phyloP scores from a whole-genome alignment of 2,888 invertebrate species.

The Drosophila stalkeri region DNA sequence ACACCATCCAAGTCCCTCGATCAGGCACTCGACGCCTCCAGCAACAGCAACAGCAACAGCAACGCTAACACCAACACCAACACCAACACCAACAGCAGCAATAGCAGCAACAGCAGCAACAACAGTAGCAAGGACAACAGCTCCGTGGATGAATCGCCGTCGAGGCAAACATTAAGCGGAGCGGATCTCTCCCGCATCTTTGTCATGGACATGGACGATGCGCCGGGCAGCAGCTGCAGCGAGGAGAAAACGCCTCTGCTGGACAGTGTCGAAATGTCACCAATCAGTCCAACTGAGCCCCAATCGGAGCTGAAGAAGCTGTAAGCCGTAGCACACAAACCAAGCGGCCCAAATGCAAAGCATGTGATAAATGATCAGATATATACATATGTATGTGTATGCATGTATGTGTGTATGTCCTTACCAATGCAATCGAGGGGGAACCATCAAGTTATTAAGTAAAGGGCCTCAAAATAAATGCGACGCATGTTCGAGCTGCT shows the following conservation, averaged over 20 bases:
- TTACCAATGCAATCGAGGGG: constrained; percentile 32
- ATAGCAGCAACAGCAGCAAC: constrained; percentile 55
- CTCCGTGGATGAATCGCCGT: constrained; percentile 83
- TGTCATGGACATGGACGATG: constrained; percentile 81
- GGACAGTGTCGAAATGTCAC: constrained; percentile 85
- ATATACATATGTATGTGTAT: background rate
- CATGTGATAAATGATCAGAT: constrained; percentile 74
- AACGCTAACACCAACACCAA: constrained; percentile 58
- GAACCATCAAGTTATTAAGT: constrained; percentile 54
- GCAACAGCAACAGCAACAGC: constrained; percentile 46
- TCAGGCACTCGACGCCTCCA: constrained; percentile 73
- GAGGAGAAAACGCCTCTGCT: constrained; percentile 85
- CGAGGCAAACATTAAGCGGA: constrained; percentile 79
- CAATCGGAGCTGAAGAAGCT: constrained; percentile 60
- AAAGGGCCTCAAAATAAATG: constrained; percentile 10
- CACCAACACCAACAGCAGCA: constrained; percentile 1
- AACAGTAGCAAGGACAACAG: constrained; percentile 70
- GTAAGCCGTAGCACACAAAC: constrained; percentile 40
- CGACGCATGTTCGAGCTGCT: background rate
- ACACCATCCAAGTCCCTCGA: constrained; percentile 81
- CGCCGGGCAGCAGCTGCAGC: constrained; percentile 81
- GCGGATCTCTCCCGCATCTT: constrained; percentile 82
- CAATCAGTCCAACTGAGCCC: constrained; percentile 84
- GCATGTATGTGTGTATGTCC: constrained; percentile 2
- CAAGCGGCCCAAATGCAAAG: constrained; percentile 68